Conservation (phyloP, 64 coral and sea anemone genomes). For the Stichodactyla mertensii region DNA sequence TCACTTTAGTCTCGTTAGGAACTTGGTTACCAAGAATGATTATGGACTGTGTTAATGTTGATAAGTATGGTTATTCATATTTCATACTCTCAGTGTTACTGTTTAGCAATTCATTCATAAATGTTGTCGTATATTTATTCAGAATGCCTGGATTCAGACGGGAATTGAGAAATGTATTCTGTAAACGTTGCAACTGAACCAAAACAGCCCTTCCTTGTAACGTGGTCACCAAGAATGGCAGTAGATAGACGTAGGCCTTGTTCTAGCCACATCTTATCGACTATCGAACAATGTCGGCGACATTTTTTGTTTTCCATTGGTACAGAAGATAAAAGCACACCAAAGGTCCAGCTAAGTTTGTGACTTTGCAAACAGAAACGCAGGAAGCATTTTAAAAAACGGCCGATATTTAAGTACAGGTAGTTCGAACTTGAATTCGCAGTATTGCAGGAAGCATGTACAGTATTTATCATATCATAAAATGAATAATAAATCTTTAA, state of each 20-base stretch:
- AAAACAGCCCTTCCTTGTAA: neutral
- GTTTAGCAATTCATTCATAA: neutral
- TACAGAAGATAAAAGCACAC: too few species aligned
- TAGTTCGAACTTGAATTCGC: too few species aligned
- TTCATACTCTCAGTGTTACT: neutral
- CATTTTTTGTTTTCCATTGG: too few species aligned
- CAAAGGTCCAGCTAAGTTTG: too few species aligned
- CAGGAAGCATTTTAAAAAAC: too few species aligned
- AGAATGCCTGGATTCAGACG: conserved; percentile 3
- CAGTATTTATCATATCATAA: too few species aligned
- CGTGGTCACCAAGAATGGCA: neutral
- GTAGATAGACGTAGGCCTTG: neutral
- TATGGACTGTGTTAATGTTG: neutral
- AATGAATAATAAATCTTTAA: too few species aligned
- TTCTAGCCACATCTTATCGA: too few species aligned
- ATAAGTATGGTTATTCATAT: neutral
- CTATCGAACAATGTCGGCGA: too few species aligned
- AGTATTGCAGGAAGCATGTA: too few species aligned
- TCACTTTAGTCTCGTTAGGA: neutral
- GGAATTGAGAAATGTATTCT: neutral
- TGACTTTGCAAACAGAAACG: too few species aligned
- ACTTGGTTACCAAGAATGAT: neutral
- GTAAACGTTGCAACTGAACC: neutral
- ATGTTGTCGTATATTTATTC: neutral
- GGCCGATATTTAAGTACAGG: too few species aligned